Percentiles rank a stretch among this genome's conserved stretches.
Conservation (phyloP, 2,797 vertebrate genomes). For the Alauda arvensis region DNA sequence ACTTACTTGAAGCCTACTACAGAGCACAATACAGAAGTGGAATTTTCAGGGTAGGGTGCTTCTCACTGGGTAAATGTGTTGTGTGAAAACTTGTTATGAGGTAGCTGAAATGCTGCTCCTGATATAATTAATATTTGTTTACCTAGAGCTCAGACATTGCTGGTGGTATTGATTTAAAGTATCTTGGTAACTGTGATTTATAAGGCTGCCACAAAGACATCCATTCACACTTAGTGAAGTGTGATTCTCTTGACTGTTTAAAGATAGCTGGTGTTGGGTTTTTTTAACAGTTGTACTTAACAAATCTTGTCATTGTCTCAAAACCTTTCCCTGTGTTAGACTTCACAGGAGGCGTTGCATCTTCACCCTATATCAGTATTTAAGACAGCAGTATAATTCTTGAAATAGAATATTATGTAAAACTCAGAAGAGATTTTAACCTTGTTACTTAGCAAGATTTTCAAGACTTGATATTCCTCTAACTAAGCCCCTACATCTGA, state of each 20-base stretch:
- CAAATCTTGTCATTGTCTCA: not conserved
- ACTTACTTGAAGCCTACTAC: not conserved
- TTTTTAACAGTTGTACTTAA: not conserved
- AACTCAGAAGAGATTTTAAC: not conserved
- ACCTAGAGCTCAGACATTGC: not conserved
- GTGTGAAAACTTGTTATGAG: not conserved
- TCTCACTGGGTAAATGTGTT: not conserved
- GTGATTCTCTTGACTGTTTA: not conserved
- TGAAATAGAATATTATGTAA: not conserved
- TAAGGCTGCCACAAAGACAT: not conserved
- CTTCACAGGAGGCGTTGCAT: not conserved
- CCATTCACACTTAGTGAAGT: not conserved
- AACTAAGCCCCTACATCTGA: not conserved
- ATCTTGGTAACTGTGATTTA: not conserved
- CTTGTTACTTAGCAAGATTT: not conserved
- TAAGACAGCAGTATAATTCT: not conserved
- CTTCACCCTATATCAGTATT: not conserved
- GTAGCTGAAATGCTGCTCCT: not conserved
- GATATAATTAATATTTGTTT: not conserved
- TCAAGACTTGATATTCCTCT: not conserved
- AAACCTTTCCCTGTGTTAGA: not conserved
- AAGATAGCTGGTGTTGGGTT: not conserved
- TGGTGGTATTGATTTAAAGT: not conserved
- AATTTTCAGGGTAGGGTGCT: not conserved
- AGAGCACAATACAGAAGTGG: not conserved